Base-by-base conservation (phyloP, 2,888 invertebrate genomes). In the Dendrolimus houi region DNA sequence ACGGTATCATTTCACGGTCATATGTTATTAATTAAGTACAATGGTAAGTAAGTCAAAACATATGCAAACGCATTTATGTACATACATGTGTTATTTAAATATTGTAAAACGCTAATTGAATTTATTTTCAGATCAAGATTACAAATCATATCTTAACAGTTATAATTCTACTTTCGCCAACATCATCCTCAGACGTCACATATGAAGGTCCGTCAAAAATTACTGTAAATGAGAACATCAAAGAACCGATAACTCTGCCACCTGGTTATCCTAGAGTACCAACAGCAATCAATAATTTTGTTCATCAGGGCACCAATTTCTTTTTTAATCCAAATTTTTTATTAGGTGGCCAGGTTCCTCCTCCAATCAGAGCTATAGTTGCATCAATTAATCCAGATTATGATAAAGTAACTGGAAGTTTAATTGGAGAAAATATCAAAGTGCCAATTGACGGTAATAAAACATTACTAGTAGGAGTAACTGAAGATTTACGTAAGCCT, bases 291-390 rank as follows among this genome's bases (percentile, higher is more conserved):
- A 59, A 67, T 6, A 68, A 67, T 14, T 66, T 72, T 47, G 56
- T 77, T 41, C 76, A 78, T 55, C 70, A 76, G 63, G 77, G 77
- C 12, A 72, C 75, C 17, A 75, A 79, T 59, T 66, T 77, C 52
- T 78, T 71, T 59, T 77, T 77, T 54, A 75, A 79, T 52, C 75
- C 79, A 54, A 68, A 71, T 52, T 58, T 74, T 41, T 54, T 68
- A 52, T 54, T 74, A 52, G 58, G 54, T 9, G 54, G 14, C 12
- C 52, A 55, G 12, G 56, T 65, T 53, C 64, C 67, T 53, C 60
- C 54, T 29, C 68, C 58, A 42, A 55, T 67, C 9, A 66, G 69
- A 58, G 41, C 55, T 55, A 54, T 67, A 14, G 62, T 68, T 17
- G 54, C 62, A 52, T 54, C 63, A 52, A 57, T 67, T 41, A 58